Evolutionary conservation across 1,140 invertebrate species (phyloP).

Genomic region (Eurosta solidaginis): DNA sequence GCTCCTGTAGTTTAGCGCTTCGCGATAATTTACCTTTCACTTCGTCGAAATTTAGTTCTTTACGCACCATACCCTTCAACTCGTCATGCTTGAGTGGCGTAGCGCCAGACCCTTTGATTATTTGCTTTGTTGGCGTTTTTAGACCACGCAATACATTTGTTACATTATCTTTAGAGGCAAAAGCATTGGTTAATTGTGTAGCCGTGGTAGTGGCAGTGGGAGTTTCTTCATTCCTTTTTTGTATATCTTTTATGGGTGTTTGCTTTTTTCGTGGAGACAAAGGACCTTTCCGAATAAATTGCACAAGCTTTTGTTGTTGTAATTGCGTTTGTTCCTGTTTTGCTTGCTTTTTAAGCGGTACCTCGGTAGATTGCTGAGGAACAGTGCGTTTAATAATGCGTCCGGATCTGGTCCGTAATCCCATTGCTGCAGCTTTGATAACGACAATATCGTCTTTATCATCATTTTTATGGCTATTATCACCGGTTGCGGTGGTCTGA

Average conservation of each 20-base stretch:
- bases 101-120: slow-evolving; percentile 44
- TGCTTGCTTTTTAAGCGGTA: slow-evolving; percentile 39
- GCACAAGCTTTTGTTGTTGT: slow-evolving; percentile 50
- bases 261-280: slow-evolving; percentile 34
- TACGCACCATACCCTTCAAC: slow-evolving; percentile 59
- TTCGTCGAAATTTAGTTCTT: slow-evolving; percentile 69
- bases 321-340: slow-evolving; percentile 46
- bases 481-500: not conserved
- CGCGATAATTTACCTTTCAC: slow-evolving; percentile 68
- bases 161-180: slow-evolving; percentile 42
- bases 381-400: slow-evolving; percentile 52
- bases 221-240: slow-evolving; percentile 42
- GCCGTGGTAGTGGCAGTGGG: slow-evolving; percentile 32
- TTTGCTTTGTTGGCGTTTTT: slow-evolving; percentile 57
- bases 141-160: slow-evolving; percentile 48
- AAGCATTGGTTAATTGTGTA: slow-evolving; percentile 33
- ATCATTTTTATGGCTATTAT: slow-evolving; percentile 39
- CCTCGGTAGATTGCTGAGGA: slow-evolving; percentile 34
- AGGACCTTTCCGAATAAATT: slow-evolving; percentile 52
- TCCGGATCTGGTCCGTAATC: slow-evolving; percentile 52
- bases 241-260: not conserved
- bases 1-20: slow-evolving; percentile 69
- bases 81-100: slow-evolving; percentile 47
- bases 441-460: slow-evolving; percentile 44
- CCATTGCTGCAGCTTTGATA: slow-evolving; percentile 45